Evolutionary conservation across 2,113 vertebrate species (phyloP).

Genomic region (Dermatemys mawii): DNA sequence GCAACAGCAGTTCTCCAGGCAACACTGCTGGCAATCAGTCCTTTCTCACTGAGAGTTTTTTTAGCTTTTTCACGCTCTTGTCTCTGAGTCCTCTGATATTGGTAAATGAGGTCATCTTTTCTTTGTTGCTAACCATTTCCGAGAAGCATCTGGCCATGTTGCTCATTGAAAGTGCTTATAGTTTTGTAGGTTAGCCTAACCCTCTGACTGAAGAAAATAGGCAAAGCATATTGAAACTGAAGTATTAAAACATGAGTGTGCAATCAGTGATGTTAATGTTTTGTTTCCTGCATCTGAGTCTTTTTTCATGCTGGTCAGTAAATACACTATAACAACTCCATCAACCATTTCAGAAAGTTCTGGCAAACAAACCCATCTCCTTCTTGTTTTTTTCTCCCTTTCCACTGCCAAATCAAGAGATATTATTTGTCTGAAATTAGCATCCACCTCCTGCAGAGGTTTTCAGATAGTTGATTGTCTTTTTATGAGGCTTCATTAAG

Average conservation of each 20-base stretch:
- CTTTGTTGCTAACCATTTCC: not conserved
- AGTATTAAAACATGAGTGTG: not conserved
- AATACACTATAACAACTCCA: not conserved
- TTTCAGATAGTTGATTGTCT: not conserved
- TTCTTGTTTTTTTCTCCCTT: not conserved
- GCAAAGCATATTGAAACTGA: not conserved
- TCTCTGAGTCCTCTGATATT: not conserved
- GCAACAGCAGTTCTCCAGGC: constrained; percentile 7
- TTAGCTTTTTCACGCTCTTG: constrained; percentile 20
- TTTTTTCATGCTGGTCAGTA: not conserved
- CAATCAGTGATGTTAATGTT: not conserved
- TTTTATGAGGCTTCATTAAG: not conserved
- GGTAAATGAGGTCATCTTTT: not conserved
- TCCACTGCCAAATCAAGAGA: not conserved
- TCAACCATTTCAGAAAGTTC: not conserved
- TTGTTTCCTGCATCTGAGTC: not conserved
- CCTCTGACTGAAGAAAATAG: not conserved
- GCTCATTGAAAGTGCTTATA: not conserved
- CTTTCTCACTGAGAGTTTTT: constrained; percentile 15
- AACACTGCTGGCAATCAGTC: constrained; percentile 26
- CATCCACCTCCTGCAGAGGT: not conserved
- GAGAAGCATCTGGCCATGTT: not conserved
- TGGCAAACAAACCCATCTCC: not conserved
- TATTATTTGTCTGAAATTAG: not conserved
- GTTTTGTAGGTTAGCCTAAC: constrained; percentile 5